phyloP scores from a whole-genome alignment of 2,113 vertebrate species.

The Semicossyphus pulcher region DNA sequence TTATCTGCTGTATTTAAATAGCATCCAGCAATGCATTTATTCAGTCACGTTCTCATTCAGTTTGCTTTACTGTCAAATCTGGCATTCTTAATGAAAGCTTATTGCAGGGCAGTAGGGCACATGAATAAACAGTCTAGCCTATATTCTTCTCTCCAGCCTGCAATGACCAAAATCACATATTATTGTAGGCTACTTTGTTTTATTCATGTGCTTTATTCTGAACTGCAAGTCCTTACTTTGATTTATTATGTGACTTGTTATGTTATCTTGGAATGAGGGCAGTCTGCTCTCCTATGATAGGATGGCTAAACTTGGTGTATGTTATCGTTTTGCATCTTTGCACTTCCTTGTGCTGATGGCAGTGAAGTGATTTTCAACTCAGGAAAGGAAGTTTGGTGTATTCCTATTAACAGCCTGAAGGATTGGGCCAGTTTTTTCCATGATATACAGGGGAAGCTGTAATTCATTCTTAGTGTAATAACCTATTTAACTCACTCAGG shows the following conservation, averaged over 20 bases:
- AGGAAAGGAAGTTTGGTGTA: neutral
- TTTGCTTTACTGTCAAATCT: neutral
- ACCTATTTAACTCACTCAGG: neutral
- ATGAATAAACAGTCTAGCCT: neutral
- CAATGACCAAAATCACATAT: neutral
- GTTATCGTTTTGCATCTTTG: neutral
- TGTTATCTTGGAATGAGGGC: neutral
- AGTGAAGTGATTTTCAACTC: neutral
- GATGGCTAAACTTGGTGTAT: neutral
- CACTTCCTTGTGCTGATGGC: neutral
- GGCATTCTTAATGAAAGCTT: neutral
- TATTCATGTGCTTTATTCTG: neutral
- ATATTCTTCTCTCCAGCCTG: neutral
- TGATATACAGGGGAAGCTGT: neutral
- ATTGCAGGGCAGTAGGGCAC: neutral
- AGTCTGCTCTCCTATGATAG: neutral
- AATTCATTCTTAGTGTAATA: neutral
- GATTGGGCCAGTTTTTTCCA: neutral
- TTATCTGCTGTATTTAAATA: neutral
- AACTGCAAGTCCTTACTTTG: neutral
- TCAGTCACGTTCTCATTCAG: neutral
- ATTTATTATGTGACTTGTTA: neutral
- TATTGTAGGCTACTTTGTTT: neutral
- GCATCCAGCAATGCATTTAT: neutral
- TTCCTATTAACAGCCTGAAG: neutral